Evolutionary conservation across 2,797 vertebrate genomes (phyloP).

Genomic region (Pteropus rufus): DNA sequence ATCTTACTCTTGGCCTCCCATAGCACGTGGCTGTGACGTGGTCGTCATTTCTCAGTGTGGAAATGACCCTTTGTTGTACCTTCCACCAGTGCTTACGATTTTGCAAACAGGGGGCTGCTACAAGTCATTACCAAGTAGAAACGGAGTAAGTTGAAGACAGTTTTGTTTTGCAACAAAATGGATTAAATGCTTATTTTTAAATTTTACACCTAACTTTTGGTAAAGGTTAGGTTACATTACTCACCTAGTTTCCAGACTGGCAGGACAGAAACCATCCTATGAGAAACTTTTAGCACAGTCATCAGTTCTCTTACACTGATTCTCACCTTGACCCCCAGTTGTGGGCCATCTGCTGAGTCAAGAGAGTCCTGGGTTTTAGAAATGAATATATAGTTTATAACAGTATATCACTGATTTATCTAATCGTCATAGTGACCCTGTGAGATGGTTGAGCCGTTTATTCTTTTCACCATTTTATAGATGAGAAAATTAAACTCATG

Average conservation of each 20-base stretch:
- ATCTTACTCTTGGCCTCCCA: conserved; percentile 90
- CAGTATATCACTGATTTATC: neutral
- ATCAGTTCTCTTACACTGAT: neutral
- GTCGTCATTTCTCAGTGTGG: conserved; percentile 85
- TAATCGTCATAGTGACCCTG: neutral
- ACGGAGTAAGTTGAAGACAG: conserved; percentile 85
- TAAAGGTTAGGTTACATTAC: neutral
- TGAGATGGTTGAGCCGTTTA: neutral
- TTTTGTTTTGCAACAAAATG: conserved; percentile 1
- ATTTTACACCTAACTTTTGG: neutral
- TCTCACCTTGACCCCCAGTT: neutral
- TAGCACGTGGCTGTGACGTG: conserved; percentile 88
- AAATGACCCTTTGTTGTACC: conserved; percentile 87
- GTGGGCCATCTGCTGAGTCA: neutral
- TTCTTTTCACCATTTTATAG: neutral
- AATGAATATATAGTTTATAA: neutral
- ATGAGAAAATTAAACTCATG: neutral
- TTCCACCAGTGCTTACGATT: conserved; percentile 89
- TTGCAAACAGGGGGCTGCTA: conserved; percentile 82
- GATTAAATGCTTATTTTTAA: neutral
- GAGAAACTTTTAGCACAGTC: neutral
- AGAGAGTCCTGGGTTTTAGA: neutral
- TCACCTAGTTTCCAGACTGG: neutral
- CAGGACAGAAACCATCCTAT: neutral
- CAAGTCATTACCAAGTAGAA: conserved; percentile 77